Base-by-base conservation (phyloP, 2,888 invertebrate species). In the Trisateles emortualis region DNA sequence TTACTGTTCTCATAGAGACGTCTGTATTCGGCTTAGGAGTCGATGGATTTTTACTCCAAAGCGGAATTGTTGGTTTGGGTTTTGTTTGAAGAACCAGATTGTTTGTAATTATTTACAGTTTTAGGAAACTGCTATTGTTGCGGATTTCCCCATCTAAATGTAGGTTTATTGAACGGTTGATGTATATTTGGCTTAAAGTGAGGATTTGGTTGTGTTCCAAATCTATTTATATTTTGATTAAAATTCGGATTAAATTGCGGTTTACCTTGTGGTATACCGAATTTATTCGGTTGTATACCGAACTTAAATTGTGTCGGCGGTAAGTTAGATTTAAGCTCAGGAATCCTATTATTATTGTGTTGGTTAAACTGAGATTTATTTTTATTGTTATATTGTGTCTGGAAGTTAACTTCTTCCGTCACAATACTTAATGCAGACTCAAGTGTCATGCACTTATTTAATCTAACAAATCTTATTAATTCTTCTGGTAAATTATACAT, bases 401-500 rank as follows among this genome's bases (percentile, higher is more conserved):
- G 22, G 22, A 48, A 53, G 11, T 53, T 48, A 1, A 43, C 39
- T 22, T 53, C 43, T 10, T 53, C 48, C 1, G 8, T 32, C 0
- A 48, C 48, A 4, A 48, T 6, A 17, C 42, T 38, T 9, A 48
- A 3, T 4, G 53, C 53, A 8, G 26, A 10, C 9, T 48, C 48
- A 8, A 45, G 8, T 0, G 36, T 26, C 3, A 2, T 26, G 10
- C 32, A 43, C 10, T 16, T 32, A 5, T 47, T 53, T 19, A 53
- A 10, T n/a, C 46, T 35, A 4, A 53, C 43, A n/a, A 44, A 22
- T 10, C 33, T 14, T 11, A 47, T 10, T n/a, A 48, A 10, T 1
- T 53, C 48, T 24, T 51, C 53, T 0, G 43, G 48, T 29, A 47
- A 44, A n/a, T 53, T 44, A 13, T 40, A 51, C 3, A 51, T 5